Conservation (phyloP, 2,113 vertebrate genomes). For the Melanostigma gelatinosum region DNA sequence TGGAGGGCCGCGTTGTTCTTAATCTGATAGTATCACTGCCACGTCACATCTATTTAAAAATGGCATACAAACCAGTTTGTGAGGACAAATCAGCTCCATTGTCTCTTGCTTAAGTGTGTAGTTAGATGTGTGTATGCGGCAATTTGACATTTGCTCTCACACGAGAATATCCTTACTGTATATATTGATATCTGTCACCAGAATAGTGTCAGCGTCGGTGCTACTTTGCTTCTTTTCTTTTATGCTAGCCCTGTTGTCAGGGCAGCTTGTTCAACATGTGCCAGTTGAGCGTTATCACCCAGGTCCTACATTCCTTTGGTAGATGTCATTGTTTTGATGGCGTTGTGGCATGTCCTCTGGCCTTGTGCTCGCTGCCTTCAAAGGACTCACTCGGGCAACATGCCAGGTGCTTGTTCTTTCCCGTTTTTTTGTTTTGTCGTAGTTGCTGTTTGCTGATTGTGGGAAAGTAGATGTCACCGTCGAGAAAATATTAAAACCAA, state of each 20-base stretch:
- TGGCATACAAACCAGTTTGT: background rate
- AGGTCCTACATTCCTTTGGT: slow-evolving; percentile 74
- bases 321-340: slow-evolving; percentile 69
- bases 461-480: slow-evolving; percentile 5
- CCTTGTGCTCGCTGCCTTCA: slow-evolving; percentile 58
- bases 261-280: slow-evolving; percentile 70
- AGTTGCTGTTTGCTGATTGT: slow-evolving; percentile 18
- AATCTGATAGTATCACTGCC: background rate
- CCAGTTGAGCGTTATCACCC: slow-evolving; percentile 69
- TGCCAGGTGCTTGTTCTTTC: slow-evolving; percentile 45
- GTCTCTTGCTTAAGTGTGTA: slow-evolving; percentile 13
- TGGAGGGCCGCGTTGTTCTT: background rate
- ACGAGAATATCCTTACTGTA: slow-evolving; percentile 5
- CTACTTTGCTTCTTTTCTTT: background rate
- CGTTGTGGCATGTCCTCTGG: slow-evolving; percentile 66
- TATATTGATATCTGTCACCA: slow-evolving; percentile 19
- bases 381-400: slow-evolving; percentile 49
- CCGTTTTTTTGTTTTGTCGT: slow-evolving; percentile 13
- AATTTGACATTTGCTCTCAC: slow-evolving; percentile 46
- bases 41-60: background rate
- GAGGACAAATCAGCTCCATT: background rate
- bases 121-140: slow-evolving; percentile 17
- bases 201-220: slow-evolving; percentile 8
- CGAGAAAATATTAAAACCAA: background rate
- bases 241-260: slow-evolving; percentile 53